Conservation (phyloP, 2,888 invertebrate species). For the Pristionchus entomophagus region DNA sequence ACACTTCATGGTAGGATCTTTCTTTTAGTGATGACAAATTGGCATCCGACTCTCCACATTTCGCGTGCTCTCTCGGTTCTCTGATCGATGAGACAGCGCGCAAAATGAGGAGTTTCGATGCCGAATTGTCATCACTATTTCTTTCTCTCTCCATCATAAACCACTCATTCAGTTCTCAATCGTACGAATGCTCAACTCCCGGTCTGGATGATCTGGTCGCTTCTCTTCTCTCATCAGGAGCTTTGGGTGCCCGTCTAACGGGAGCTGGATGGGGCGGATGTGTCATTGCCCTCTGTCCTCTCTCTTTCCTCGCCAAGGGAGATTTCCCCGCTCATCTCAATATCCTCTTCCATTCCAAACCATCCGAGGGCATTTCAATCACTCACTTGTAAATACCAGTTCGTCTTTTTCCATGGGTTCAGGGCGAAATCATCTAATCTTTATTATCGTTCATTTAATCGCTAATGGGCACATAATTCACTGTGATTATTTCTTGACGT, state of each 20-base stretch:
- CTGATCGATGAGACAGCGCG: not conserved
- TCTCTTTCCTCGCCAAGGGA: not conserved
- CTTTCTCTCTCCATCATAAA: too few species aligned
- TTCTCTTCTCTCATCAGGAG: conserved; percentile 69
- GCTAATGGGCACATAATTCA: too few species aligned
- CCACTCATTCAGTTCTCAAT: not conserved
- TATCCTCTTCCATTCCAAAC: conserved; percentile 59
- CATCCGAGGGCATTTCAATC: conserved; percentile 55
- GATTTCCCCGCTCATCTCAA: conserved; percentile 47
- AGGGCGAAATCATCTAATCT: too few species aligned
- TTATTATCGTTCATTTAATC: too few species aligned
- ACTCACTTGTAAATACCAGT: too few species aligned
- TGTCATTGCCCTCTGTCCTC: conserved; percentile 86
- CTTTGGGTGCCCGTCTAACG: conserved; percentile 91
- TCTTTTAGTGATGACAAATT: conserved; percentile 10
- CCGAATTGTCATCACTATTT: not conserved
- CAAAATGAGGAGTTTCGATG: too few species aligned
- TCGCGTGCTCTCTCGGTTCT: conserved; percentile 57
- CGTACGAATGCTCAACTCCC: conserved; percentile 63
- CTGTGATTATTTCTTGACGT: too few species aligned
- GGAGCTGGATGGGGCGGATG: conserved; percentile 87
- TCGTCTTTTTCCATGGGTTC: too few species aligned
- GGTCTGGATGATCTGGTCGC: conserved; percentile 57
- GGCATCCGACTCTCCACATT: conserved; percentile 59
- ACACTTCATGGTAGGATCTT: not conserved